phyloP scores from a whole-genome alignment of 2,888 invertebrate genomes.

The Rotaria sp. region DNA sequence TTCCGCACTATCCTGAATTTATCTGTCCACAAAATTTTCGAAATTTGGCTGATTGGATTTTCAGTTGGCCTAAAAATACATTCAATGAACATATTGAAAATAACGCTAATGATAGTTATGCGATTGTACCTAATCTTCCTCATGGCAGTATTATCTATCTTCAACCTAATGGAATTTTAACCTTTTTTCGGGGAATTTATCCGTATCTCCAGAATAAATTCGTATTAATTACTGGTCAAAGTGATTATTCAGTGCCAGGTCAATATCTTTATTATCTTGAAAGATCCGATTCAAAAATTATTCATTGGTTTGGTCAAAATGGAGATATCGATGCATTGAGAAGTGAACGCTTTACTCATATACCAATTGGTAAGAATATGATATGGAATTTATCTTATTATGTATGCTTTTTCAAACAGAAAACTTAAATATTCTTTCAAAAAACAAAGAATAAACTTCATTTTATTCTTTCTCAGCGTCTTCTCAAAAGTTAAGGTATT shows the following conservation, averaged over 20 bases:
- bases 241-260: not conserved
- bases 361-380: not conserved
- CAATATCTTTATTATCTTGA: not conserved
- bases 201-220: not conserved
- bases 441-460: too few relatives aligned
- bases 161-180: too few relatives aligned
- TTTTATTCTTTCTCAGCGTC: too few relatives aligned
- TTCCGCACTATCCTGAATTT: not conserved
- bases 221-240: not conserved
- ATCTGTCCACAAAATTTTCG: slow-evolving; percentile 21
- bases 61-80: not conserved
- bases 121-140: not conserved
- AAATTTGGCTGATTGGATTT: not conserved
- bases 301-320: slow-evolving; percentile 4
- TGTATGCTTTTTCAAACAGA: too few relatives aligned
- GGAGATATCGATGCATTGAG: not conserved
- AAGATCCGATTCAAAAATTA: not conserved
- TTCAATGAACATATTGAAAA: not conserved
- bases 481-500: too few relatives aligned
- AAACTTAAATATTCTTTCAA: too few relatives aligned
- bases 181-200: not conserved
- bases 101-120: not conserved
- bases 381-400: not conserved
- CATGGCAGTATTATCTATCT: not conserved
- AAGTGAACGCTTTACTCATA: not conserved